Conservation (phyloP, 2,888 invertebrate species). For the Hipparchia sbordonii region DNA sequence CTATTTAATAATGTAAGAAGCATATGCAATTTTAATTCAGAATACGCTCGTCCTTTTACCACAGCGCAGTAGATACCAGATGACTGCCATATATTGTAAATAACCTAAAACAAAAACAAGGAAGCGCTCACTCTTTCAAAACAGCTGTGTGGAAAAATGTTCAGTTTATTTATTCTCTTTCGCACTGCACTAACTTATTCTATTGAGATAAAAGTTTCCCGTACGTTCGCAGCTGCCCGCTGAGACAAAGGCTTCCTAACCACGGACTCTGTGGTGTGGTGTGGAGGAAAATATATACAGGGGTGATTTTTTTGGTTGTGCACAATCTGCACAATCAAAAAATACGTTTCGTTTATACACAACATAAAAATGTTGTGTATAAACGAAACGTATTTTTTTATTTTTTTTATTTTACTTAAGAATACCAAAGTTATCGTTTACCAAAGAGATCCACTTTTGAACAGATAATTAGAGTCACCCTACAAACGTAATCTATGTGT, state of each 20-base stretch:
- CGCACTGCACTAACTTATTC: slow-evolving; percentile 6
- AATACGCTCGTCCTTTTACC: too few relatives aligned
- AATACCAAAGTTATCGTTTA: too few relatives aligned
- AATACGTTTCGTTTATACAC: too few relatives aligned
- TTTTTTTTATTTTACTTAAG: too few relatives aligned
- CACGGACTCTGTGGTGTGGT: background rate
- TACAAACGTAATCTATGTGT: too few relatives aligned
- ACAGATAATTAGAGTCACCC: too few relatives aligned
- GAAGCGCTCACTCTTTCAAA: background rate
- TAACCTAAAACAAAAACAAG: background rate
- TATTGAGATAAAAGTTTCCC: slow-evolving; percentile 9
- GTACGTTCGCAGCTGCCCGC: slow-evolving; percentile 2
- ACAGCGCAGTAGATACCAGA: too few relatives aligned
- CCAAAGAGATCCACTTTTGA: too few relatives aligned
- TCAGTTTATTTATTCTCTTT: background rate
- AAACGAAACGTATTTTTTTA: too few relatives aligned
- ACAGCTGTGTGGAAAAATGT: slow-evolving; percentile 6
- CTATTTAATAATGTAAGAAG: too few relatives aligned
- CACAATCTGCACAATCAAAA: too few relatives aligned
- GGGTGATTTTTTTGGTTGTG: background rate
- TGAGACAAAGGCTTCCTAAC: slow-evolving; percentile 1
- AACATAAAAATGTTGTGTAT: background rate
- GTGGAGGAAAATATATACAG: background rate
- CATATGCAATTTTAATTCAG: too few relatives aligned
- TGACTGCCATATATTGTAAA: background rate